These are phyloP conservation scores for Calvadosia cruxmelitensis DNA, from an alignment of 30 jellyfish, hydroid and myxozoan genomes.

Conservation along the genomic window DNA sequence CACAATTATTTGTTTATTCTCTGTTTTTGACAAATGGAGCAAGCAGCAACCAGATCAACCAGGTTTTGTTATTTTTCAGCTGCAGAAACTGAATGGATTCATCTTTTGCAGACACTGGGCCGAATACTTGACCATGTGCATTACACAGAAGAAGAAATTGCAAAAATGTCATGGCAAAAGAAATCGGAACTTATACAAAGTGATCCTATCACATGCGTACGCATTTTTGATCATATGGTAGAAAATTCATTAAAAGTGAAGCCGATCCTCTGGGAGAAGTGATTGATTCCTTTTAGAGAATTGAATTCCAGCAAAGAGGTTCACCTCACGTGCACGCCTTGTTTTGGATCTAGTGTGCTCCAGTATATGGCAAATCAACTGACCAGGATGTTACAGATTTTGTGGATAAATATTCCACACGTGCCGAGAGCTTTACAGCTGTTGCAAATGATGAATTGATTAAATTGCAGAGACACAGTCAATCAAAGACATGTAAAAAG, in stretches of 20 bases:
- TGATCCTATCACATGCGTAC: too few species aligned
- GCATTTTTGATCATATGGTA: slow-evolving; percentile 8
- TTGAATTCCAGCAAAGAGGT: slow-evolving; percentile 41
- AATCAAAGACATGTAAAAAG: slow-evolving; percentile 35
- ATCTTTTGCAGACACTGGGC: neutral
- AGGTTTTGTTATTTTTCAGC: slow-evolving; percentile 38
- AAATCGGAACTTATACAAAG: too few species aligned
- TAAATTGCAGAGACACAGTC: slow-evolving; percentile 29
- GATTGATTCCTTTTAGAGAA: slow-evolving; percentile 15
- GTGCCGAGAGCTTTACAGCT: slow-evolving; percentile 2
- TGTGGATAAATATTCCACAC: slow-evolving; percentile 12
- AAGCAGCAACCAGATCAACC: too few species aligned
- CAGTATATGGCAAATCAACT: slow-evolving; percentile 3
- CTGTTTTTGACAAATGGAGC: too few species aligned
- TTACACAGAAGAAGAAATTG: neutral
- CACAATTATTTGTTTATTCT: too few species aligned
- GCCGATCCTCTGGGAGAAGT: slow-evolving; percentile 14
- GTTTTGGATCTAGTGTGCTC: slow-evolving; percentile 34
- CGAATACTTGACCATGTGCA: neutral
- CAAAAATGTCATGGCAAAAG: slow-evolving; percentile 15
- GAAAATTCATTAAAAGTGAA: neutral
- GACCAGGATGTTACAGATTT: slow-evolving; percentile 1
- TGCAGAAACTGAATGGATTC: slow-evolving; percentile 23
- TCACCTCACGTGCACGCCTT: slow-evolving; percentile 37
- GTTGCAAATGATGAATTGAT: slow-evolving; percentile 11